Evolutionary conservation across 2,888 invertebrate species (phyloP), one percentile per base, ranked within the genome.

Genomic region (Dicyrtoma fusca): DNA sequence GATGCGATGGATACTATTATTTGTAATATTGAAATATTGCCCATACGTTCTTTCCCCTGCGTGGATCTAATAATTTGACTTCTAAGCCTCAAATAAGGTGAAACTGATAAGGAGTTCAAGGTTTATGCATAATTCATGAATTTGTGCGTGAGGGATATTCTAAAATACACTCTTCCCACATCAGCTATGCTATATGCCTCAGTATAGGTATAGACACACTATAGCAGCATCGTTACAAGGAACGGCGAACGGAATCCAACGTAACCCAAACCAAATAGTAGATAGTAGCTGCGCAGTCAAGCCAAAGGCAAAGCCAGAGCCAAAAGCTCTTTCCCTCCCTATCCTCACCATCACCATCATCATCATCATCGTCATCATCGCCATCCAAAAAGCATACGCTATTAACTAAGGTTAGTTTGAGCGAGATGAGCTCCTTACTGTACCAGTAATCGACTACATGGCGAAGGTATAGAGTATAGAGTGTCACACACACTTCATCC

Each of bases 51-150:
- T 34, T 34, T 34, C 8, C 34, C 34, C 34, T 34, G 34, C 34
- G 34, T 34, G 51, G 51, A 51, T 51, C 11, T 64, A 65, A 65
- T 64, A 64, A 63, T 47, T 66, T 66, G 66, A 66, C 66, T 66
- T 66, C 26, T 66, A 42, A 26, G 66, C 49, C 34, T 66, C 66
- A 66, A n/a, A 66, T 66, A 66, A 66, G 66, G 66, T 66, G 66
- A 66, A 66, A 66, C 49, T 66, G 66, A 66, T 66, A 66, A 66
- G 53, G 66, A 66, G 66, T 66, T 66, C 66, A 66, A 66, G 66
- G 66, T 66, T 66, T 49, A 66, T 66, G 49, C 65, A 65, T 65
- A 65, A 65, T 65, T 45, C 66, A 66, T 66, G 66, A 42, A 53
- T 66, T 66, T 66, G 51, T 53, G 66, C 55, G 66, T 66, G 66